A percentile compares a stretch with the other conserved stretches of the same genome.
These are phyloP conservation scores for Minunthozetes semirufus DNA, from an alignment of 2,888 invertebrate genomes.

Conservation along the genomic window DNA sequence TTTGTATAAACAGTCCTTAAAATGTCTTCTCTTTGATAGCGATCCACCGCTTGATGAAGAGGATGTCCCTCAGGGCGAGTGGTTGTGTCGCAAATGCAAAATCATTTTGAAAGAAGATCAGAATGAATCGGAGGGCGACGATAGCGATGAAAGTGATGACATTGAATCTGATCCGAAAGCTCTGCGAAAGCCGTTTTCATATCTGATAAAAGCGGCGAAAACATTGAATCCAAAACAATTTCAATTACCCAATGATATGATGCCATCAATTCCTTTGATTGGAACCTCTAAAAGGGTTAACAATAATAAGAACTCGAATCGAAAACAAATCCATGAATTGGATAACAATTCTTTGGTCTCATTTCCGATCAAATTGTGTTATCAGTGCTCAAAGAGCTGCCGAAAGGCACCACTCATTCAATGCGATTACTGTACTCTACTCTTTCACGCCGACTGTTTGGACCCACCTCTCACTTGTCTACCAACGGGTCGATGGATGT, in stretches of 20 bases:
- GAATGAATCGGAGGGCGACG: not conserved
- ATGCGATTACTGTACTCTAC: constrained; percentile 86
- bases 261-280: constrained; percentile 67
- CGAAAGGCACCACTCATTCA: constrained; percentile 73
- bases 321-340: constrained; percentile 52
- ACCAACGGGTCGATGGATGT: constrained; percentile 92
- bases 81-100: constrained; percentile 77
- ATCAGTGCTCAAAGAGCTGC: constrained; percentile 73
- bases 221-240: constrained; percentile 84
- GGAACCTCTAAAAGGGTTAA: constrained; percentile 59
- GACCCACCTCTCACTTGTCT: constrained; percentile 82
- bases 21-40: constrained; percentile 53
- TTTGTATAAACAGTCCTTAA: not conserved
- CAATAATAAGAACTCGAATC: constrained; percentile 3
- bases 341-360: constrained; percentile 64
- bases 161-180: not conserved
- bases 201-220: constrained; percentile 71
- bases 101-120: constrained; percentile 2
- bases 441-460: constrained; percentile 87
- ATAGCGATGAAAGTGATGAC: constrained; percentile 37
- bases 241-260: constrained; percentile 72
- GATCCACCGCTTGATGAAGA: constrained; percentile 85
- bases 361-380: constrained; percentile 74
- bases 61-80: constrained; percentile 82
- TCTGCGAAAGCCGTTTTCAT: constrained; percentile 60